These are phyloP conservation scores for Seira sanloemensis DNA, from an alignment of 2,888 invertebrate species.

Conservation along the genomic window DNA sequence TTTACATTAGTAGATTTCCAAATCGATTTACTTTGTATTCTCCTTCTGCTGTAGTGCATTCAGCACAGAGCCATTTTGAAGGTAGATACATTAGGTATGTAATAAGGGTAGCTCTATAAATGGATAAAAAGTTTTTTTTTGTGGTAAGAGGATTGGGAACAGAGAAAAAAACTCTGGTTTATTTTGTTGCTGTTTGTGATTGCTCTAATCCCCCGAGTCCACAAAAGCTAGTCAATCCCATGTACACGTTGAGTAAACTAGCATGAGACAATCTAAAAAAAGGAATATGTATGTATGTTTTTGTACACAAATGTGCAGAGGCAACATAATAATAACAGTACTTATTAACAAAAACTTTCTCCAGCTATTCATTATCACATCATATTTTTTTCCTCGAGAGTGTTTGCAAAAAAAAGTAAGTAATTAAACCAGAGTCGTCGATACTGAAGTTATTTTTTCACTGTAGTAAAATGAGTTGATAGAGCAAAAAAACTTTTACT, in stretches of 20 bases:
- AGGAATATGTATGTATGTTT: not conserved
- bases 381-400: slow-evolving; percentile 3
- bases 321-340: too few species aligned
- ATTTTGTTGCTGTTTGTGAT: slow-evolving; percentile 13
- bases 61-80: not conserved
- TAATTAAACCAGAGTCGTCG: slow-evolving; percentile 1
- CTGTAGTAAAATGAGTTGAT: not conserved
- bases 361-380: slow-evolving; percentile 9
- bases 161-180: slow-evolving; percentile 2
- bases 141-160: slow-evolving; percentile 14
- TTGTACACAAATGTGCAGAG: too few species aligned
- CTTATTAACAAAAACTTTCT: not conserved
- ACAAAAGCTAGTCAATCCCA: slow-evolving; percentile 28
- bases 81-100: not conserved
- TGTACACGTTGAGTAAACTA: not conserved
- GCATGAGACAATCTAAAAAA: not conserved
- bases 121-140: not conserved
- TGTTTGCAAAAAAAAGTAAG: slow-evolving; percentile 16
- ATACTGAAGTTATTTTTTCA: not conserved
- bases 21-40: not conserved
- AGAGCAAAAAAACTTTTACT: not conserved
- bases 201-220: slow-evolving; percentile 14
- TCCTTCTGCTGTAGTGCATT: not conserved
- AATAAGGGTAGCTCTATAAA: not conserved
- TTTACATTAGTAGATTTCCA: slow-evolving; percentile 9